Evolutionary conservation across 2,888 invertebrate genomes (phyloP).

Genomic region (Helicoverpa assulta): DNA sequence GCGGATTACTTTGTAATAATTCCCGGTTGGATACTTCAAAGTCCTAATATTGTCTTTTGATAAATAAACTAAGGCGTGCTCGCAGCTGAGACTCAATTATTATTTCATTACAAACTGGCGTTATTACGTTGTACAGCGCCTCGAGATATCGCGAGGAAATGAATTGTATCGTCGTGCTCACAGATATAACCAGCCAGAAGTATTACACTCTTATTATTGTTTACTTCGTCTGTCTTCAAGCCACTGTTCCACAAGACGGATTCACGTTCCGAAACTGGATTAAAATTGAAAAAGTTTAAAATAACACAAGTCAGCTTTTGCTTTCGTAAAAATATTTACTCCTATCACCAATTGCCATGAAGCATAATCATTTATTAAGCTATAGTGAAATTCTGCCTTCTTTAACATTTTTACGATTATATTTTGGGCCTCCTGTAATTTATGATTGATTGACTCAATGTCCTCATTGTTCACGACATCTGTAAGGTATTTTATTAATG

Average conservation of each 20-base stretch:
- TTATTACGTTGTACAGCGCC: slow-evolving; percentile 66
- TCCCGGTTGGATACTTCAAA: slow-evolving; percentile 63
- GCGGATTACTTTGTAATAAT: slow-evolving; percentile 64
- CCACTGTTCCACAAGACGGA: background rate
- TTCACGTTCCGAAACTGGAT: background rate
- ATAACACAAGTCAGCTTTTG: background rate
- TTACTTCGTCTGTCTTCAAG: slow-evolving; percentile 13
- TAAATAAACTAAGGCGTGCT: slow-evolving; percentile 71
- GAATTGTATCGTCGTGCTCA: slow-evolving; percentile 57
- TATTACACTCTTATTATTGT: slow-evolving; percentile 17
- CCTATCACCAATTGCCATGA: too few relatives aligned
- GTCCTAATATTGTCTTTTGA: slow-evolving; percentile 77
- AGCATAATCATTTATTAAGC: too few relatives aligned
- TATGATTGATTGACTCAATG: background rate
- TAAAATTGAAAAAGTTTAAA: background rate
- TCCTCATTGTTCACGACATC: background rate
- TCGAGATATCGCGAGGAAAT: slow-evolving; percentile 63
- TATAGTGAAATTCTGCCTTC: too few relatives aligned
- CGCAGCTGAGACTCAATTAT: slow-evolving; percentile 72
- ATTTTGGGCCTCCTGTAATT: background rate
- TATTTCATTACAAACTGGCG: slow-evolving; percentile 75
- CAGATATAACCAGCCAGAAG: slow-evolving; percentile 23
- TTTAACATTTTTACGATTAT: too few relatives aligned
- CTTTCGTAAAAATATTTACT: background rate
- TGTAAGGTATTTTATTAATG: too few relatives aligned